Conservation (phyloP, 2,797 vertebrate species). For the Diplodus puntazzo region DNA sequence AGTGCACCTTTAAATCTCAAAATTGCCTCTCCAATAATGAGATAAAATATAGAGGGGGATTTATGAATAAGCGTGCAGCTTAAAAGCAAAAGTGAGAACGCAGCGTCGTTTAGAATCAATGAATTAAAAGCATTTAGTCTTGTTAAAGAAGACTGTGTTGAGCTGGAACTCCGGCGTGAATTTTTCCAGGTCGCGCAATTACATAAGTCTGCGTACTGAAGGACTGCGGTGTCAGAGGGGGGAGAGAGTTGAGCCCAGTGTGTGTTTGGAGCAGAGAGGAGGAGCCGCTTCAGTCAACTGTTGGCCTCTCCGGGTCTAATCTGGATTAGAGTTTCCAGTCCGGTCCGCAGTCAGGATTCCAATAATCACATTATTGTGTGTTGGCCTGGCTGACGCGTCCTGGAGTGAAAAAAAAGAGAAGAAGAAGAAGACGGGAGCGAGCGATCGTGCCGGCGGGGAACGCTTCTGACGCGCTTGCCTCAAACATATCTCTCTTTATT, state of each 20-base stretch:
- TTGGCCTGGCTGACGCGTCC: conserved; percentile 30
- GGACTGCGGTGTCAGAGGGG: conserved; percentile 59
- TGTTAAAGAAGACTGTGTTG: background rate
- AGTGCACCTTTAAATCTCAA: too few species aligned
- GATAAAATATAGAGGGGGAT: background rate
- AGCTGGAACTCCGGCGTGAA: conserved; percentile 3
- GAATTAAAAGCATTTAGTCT: background rate
- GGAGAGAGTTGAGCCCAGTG: conserved; percentile 24
- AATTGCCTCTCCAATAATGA: background rate
- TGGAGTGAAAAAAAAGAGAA: background rate
- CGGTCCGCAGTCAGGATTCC: conserved; percentile 55
- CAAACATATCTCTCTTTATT: background rate
- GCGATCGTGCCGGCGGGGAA: conserved; percentile 2
- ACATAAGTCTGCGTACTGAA: conserved; percentile 61
- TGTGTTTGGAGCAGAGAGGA: conserved; percentile 60
- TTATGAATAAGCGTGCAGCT: too few species aligned
- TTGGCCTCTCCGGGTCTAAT: conserved; percentile 66
- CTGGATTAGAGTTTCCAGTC: conserved; percentile 76
- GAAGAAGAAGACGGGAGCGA: too few species aligned
- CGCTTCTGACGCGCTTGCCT: background rate
- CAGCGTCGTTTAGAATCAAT: background rate
- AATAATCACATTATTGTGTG: conserved; percentile 72
- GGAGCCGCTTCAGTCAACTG: conserved; percentile 34
- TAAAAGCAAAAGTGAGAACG: background rate
- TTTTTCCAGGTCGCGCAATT: conserved; percentile 51